Evolutionary conservation across 2,888 invertebrate genomes (phyloP).

Genomic region (Polyploca ridens): DNA sequence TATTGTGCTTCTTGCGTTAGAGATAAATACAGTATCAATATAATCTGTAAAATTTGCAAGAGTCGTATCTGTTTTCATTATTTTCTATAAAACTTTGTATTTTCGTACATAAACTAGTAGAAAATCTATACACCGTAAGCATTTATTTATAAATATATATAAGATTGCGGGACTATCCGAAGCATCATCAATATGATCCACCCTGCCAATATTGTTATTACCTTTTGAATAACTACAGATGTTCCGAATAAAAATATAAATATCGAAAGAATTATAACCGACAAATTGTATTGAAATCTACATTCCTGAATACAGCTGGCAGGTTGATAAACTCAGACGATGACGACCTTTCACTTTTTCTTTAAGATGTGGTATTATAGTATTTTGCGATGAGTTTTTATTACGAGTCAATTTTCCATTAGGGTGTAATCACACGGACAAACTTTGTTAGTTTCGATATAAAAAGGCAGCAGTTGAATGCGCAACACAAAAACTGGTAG

Average conservation of each 20-base stretch:
- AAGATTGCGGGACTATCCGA: too few species aligned
- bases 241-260: too few species aligned
- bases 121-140: too few species aligned
- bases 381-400: constrained; percentile 12
- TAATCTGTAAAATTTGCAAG: too few species aligned
- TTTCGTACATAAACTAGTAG: too few species aligned
- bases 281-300: neutral
- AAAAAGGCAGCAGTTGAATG: constrained; percentile 49
- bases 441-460: constrained; percentile 26
- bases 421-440: constrained; percentile 33
- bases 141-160: too few species aligned
- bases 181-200: too few species aligned
- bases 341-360: constrained; percentile 1
- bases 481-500: constrained; percentile 49
- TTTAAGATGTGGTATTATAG: neutral
- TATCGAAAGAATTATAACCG: too few species aligned
- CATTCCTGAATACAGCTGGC: neutral
- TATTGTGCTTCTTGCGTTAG: constrained; percentile 20
- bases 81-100: too few species aligned
- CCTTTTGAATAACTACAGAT: too few species aligned
- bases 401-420: constrained; percentile 29
- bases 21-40: neutral
- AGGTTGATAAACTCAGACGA: neutral
- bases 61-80: too few species aligned
- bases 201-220: too few species aligned